Percentiles rank a stretch among this genome's conserved stretches.
Conservation (phyloP, 2,888 invertebrate species). For the Coleophora deauratella region DNA sequence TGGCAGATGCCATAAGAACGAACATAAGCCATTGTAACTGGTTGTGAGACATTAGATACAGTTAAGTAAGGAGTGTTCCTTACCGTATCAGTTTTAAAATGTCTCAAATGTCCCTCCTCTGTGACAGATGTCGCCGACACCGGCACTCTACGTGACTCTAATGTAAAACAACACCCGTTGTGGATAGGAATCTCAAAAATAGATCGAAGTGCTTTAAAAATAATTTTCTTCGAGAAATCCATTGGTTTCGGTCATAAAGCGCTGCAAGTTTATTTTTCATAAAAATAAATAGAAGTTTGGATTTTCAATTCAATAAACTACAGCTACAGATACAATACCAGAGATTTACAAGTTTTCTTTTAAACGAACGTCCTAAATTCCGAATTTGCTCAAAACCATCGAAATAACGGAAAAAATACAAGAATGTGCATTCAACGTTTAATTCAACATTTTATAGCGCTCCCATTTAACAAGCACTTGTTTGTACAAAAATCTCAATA, state of each 20-base stretch:
- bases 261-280: too few species aligned
- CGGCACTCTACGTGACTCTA: constrained; percentile 43
- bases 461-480: constrained; percentile 43
- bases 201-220: constrained; percentile 26
- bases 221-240: constrained; percentile 10
- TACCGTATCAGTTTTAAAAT: constrained; percentile 47
- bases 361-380: too few species aligned
- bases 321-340: too few species aligned
- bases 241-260: not conserved
- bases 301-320: too few species aligned
- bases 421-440: constrained; percentile 1
- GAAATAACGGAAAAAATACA: constrained; percentile 1
- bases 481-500: constrained; percentile 50
- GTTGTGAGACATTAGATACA: too few species aligned
- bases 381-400: too few species aligned
- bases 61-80: constrained; percentile 30
- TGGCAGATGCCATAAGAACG: too few species aligned
- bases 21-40: too few species aligned
- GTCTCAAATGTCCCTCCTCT: constrained; percentile 20
- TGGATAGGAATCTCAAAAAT: constrained; percentile 45
- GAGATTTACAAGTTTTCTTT: too few species aligned
- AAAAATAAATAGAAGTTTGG: too few species aligned
- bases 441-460: constrained; percentile 9
- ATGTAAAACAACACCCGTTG: constrained; percentile 41
- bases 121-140: constrained; percentile 48